Conservation (phyloP, 2,113 vertebrate genomes). For the Albula glossodonta region DNA sequence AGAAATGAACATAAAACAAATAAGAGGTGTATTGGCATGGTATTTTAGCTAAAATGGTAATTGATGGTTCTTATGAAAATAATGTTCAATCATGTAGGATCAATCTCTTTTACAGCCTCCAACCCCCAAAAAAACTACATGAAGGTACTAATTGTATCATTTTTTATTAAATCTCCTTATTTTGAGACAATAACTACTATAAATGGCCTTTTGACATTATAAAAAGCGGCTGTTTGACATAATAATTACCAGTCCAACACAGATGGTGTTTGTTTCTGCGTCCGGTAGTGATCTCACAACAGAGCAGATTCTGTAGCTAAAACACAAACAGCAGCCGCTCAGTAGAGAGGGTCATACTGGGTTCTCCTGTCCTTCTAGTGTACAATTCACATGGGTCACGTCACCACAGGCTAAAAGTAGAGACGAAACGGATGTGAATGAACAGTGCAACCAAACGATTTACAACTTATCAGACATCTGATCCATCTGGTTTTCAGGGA, state of each 20-base stretch:
- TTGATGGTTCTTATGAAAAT: background rate
- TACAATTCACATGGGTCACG: background rate
- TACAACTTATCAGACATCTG: background rate
- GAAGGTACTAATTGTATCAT: too few species aligned
- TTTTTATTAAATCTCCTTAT: background rate
- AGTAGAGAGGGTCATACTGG: too few species aligned
- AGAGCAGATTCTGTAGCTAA: too few species aligned
- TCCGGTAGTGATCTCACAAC: too few species aligned
- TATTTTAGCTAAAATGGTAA: background rate
- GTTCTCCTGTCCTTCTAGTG: background rate
- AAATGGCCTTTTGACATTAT: background rate
- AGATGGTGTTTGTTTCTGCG: too few species aligned
- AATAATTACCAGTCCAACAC: too few species aligned
- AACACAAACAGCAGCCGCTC: too few species aligned
- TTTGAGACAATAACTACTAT: background rate
- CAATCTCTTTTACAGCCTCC: background rate
- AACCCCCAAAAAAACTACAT: background rate
- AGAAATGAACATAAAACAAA: background rate
- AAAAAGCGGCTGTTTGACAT: too few species aligned
- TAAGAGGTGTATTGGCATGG: background rate
- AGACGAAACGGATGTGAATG: background rate
- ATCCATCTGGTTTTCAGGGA: constrained; percentile 3
- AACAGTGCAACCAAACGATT: background rate
- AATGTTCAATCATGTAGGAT: too few species aligned
- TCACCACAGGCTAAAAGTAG: background rate